Conservation (phyloP, 2,113 vertebrate species). For the Pseudorhombus dupliciocellatus region DNA sequence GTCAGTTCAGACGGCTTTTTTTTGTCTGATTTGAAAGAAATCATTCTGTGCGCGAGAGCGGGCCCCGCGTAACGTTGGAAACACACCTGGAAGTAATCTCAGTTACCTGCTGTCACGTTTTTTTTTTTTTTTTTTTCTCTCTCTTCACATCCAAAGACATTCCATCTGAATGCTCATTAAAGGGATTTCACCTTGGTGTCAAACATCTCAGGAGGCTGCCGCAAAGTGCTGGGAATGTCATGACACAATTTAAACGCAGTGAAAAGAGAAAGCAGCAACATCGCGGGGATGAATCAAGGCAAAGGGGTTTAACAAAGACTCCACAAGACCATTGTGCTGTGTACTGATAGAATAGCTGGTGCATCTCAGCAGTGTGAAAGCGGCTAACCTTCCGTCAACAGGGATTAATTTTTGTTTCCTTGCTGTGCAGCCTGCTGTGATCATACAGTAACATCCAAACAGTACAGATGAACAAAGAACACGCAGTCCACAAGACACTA, state of each 20-base stretch:
- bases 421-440: constrained; percentile 33
- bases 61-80: constrained; percentile 5
- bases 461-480: constrained; percentile 16
- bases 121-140: too few relatives aligned
- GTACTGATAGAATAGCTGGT: constrained; percentile 16
- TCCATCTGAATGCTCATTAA: constrained; percentile 18
- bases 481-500: not conserved
- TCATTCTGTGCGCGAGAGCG: constrained; percentile 11
- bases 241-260: not conserved
- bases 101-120: constrained; percentile 23
- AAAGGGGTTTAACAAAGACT: constrained; percentile 1
- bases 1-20: constrained; percentile 10
- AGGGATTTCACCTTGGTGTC: constrained; percentile 14
- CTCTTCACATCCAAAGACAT: constrained; percentile 14
- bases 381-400: constrained; percentile 46
- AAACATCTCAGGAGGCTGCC: constrained; percentile 15
- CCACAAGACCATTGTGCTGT: not conserved
- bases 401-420: constrained; percentile 59
- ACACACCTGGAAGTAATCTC: constrained; percentile 11
- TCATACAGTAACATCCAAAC: constrained; percentile 22
- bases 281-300: constrained; percentile 5
- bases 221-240: constrained; percentile 9
- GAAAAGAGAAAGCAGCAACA: constrained; percentile 4
- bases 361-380: constrained; percentile 16
- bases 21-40: constrained; percentile 28